A percentile compares a stretch with the other conserved stretches of the same genome.
Conservation (phyloP, 2,113 vertebrate species). For the Telmatochromis sp. region DNA sequence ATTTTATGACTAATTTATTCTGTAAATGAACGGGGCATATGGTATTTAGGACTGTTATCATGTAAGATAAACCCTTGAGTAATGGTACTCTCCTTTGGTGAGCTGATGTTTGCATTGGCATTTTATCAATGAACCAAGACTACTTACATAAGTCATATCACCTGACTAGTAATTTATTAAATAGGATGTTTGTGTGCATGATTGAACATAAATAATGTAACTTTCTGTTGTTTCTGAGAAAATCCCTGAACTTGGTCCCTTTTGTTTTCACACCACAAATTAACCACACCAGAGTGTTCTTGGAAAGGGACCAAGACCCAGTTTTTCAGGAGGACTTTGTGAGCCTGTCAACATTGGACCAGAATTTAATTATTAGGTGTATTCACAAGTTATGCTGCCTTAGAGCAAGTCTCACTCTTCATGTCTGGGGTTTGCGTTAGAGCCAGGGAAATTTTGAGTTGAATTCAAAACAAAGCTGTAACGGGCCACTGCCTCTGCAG, state of each 20-base stretch:
- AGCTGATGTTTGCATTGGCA: background rate
- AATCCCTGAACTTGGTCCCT: background rate
- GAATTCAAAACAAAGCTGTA: background rate
- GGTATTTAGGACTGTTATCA: background rate
- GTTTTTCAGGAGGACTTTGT: background rate
- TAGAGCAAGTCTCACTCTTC: background rate
- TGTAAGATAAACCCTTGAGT: background rate
- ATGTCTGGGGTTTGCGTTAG: background rate
- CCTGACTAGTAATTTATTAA: background rate
- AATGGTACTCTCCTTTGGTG: background rate
- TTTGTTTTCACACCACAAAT: background rate
- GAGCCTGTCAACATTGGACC: background rate
- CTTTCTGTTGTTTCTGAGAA: background rate
- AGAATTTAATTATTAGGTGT: background rate
- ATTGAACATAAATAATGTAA: background rate
- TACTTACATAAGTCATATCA: background rate
- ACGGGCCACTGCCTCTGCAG: background rate
- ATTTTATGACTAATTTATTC: background rate
- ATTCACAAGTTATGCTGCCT: background rate
- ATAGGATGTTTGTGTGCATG: background rate
- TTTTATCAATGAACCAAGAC: background rate
- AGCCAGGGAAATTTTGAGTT: background rate
- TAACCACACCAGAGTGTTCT: background rate
- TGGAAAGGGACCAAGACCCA: background rate
- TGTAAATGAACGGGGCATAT: background rate